phyloP scores from a whole-genome alignment of 1,140 invertebrate species.

The Theocolax elegans region DNA sequence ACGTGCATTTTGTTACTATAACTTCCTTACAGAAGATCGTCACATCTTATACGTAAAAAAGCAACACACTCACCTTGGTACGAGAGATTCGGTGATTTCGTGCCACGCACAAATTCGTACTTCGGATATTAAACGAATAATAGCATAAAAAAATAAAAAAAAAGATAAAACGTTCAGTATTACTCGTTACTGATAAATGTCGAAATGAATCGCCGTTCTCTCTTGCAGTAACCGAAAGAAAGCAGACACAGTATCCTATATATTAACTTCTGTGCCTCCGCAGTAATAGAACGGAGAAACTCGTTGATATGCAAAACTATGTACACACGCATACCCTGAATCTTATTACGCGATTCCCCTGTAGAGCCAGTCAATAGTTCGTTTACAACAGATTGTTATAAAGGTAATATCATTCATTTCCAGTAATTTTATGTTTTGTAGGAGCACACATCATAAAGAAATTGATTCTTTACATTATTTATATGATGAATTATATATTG shows the following conservation, averaged over 20 bases:
- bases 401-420: too few species aligned
- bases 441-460: too few species aligned
- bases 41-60: constrained; percentile 41
- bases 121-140: constrained; percentile 29
- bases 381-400: constrained; percentile 1
- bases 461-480: too few species aligned
- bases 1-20: constrained; percentile 49
- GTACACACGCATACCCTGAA: background rate
- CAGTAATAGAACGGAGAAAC: constrained; percentile 10
- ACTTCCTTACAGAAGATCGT: constrained; percentile 23
- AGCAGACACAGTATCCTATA: constrained; percentile 24
- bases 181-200: constrained; percentile 38
- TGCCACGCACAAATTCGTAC: constrained; percentile 52
- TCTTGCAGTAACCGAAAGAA: constrained; percentile 7
- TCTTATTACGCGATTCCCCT: constrained; percentile 5
- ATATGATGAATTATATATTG: background rate
- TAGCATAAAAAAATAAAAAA: background rate
- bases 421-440: too few species aligned
- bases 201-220: constrained; percentile 20
- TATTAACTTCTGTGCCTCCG: constrained; percentile 24
- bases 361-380: constrained; percentile 24
- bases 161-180: constrained; percentile 31
- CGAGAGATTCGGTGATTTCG: constrained; percentile 44
- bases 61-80: constrained; percentile 27
- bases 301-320: constrained; percentile 28